These are phyloP conservation scores for Tolypeutes matacus DNA, from an alignment of 2,797 vertebrate species.

Conservation along the genomic window DNA sequence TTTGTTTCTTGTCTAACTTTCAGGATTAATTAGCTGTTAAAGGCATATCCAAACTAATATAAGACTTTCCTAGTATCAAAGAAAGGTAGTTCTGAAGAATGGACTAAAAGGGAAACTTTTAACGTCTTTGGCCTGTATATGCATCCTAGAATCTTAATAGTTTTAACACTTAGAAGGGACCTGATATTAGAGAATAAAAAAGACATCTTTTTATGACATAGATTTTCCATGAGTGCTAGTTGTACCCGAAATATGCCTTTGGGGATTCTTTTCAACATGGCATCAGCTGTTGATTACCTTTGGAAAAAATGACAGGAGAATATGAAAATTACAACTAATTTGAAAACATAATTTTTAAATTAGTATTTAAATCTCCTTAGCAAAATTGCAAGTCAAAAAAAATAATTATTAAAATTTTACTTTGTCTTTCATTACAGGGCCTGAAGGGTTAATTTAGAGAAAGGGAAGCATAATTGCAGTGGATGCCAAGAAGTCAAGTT, in stretches of 20 bases:
- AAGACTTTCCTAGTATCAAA: neutral
- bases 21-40: neutral
- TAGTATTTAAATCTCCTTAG: neutral
- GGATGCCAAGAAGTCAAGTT: neutral
- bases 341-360: neutral
- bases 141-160: too few relatives aligned
- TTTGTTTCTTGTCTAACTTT: conserved; percentile 27
- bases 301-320: neutral
- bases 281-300: neutral
- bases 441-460: neutral
- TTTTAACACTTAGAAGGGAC: neutral
- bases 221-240: neutral
- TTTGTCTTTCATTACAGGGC: neutral
- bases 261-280: neutral
- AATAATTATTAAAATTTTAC: neutral
- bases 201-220: fast-evolving
- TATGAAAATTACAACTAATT: neutral
- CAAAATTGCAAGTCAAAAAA: neutral
- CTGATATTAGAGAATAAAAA: neutral
- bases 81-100: neutral
- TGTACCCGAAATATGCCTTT: fast-evolving
- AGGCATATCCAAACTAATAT: neutral
- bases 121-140: neutral
- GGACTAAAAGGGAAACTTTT: neutral
- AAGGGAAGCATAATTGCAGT: too few relatives aligned